A percentile compares a stretch with the other conserved stretches of the same genome.
These are phyloP conservation scores for Symphodus melops DNA, from an alignment of 2,113 vertebrate species.

Conservation along the genomic window DNA sequence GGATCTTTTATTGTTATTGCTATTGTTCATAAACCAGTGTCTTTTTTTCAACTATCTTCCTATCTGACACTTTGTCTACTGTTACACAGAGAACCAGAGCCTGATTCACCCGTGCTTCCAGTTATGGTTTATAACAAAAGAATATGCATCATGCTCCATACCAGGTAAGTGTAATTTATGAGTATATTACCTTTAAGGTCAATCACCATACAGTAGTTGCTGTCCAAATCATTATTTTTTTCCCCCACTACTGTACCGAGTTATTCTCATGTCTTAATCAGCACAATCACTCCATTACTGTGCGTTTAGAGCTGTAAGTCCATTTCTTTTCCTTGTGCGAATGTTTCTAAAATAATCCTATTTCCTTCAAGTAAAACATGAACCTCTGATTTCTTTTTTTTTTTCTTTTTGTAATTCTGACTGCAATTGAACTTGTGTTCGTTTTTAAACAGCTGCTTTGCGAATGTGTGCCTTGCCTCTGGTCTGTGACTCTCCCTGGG, in stretches of 20 bases:
- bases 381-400: not conserved
- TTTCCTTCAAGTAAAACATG: not conserved
- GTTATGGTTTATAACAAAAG: conserved; percentile 85
- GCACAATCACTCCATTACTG: not conserved
- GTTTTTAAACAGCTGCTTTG: conserved; percentile 68
- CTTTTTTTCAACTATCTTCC: not conserved
- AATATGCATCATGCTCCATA: conserved; percentile 62
- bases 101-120: conserved; percentile 78
- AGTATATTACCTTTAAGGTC: not conserved
- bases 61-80: not conserved
- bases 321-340: not conserved
- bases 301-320: not conserved
- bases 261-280: not conserved
- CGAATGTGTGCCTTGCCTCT: conserved; percentile 64
- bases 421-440: not conserved
- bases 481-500: conserved; percentile 80
- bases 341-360: too few species aligned
- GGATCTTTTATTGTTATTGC: not conserved
- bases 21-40: too few species aligned
- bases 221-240: not conserved
- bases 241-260: too few species aligned
- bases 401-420: not conserved
- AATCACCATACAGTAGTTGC: not conserved
- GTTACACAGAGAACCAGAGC: conserved; percentile 15
- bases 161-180: conserved; percentile 80